A percentile compares a stretch with the other conserved stretches of the same genome.
These are phyloP conservation scores for Amphiprion percula DNA, from an alignment of 2,113 vertebrate genomes.

Conservation along the genomic window DNA sequence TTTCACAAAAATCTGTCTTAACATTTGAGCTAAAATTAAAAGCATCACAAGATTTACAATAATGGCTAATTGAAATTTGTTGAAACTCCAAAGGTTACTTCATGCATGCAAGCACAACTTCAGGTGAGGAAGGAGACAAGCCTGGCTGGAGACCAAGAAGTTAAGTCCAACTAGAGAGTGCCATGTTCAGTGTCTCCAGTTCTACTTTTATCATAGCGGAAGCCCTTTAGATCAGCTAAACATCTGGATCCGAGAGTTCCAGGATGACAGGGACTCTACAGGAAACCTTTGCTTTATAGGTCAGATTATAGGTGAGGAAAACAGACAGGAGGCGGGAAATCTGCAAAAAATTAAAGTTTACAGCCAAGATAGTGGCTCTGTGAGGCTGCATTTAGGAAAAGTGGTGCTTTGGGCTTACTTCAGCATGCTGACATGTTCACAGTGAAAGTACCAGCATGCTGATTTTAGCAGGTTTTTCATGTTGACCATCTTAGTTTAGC, in stretches of 20 bases:
- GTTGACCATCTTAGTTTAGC: too few relatives aligned
- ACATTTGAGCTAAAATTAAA: neutral
- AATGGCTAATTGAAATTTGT: too few relatives aligned
- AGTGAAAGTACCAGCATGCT: too few relatives aligned
- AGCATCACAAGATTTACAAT: neutral
- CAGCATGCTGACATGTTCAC: too few relatives aligned
- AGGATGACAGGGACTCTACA: neutral
- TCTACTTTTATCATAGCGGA: constrained; percentile 86
- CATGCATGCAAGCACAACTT: constrained; percentile 82
- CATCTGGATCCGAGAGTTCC: constrained; percentile 80
- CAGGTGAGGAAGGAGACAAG: constrained; percentile 46
- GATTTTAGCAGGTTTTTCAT: too few relatives aligned
- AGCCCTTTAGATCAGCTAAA: constrained; percentile 70
- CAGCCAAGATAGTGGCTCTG: too few relatives aligned
- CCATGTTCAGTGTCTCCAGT: constrained; percentile 86
- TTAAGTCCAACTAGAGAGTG: constrained; percentile 81
- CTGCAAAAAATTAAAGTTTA: neutral
- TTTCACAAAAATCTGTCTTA: neutral
- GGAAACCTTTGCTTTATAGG: constrained; percentile 69
- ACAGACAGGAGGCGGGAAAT: neutral
- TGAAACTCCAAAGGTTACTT: constrained; percentile 59
- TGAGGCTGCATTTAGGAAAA: too few relatives aligned
- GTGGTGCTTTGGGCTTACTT: too few relatives aligned
- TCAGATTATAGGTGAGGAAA: constrained; percentile 76
- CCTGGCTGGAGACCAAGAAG: constrained; percentile 80